phyloP scores from a whole-genome alignment of 2,113 vertebrate species.

The Cinclus cinclus region DNA sequence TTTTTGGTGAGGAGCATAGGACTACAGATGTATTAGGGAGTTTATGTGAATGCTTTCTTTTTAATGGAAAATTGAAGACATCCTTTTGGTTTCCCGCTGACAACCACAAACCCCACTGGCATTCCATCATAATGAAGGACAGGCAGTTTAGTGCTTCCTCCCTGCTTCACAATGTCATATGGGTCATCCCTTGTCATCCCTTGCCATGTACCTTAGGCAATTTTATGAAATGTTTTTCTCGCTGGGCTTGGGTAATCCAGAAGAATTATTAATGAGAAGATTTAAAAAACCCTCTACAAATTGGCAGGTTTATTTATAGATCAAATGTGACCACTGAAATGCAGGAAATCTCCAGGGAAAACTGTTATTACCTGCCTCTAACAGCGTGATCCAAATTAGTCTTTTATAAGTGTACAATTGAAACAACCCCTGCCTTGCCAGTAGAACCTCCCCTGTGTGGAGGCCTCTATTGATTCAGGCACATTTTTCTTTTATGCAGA shows the following conservation, averaged over 20 bases:
- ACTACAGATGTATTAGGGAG: background rate
- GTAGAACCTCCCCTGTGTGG: background rate
- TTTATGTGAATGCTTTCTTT: background rate
- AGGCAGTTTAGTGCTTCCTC: background rate
- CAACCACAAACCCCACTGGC: background rate
- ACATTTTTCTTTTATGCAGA: background rate
- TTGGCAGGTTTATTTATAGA: background rate
- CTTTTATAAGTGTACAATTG: background rate
- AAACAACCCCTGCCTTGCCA: background rate
- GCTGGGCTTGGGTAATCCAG: background rate
- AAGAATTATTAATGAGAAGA: background rate
- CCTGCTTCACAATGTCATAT: background rate
- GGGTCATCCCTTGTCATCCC: background rate
- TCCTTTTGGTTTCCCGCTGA: background rate
- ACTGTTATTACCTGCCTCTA: background rate
- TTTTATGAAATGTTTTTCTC: background rate
- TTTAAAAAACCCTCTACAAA: background rate
- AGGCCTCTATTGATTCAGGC: background rate
- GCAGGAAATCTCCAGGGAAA: background rate
- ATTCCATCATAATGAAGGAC: background rate
- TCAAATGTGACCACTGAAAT: background rate
- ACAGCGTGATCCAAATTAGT: background rate
- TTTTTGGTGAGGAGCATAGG: background rate
- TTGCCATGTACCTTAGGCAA: background rate
- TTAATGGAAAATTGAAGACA: background rate